phyloP scores from a whole-genome alignment of 2,113 vertebrate species.

The Phaetusa simplex region DNA sequence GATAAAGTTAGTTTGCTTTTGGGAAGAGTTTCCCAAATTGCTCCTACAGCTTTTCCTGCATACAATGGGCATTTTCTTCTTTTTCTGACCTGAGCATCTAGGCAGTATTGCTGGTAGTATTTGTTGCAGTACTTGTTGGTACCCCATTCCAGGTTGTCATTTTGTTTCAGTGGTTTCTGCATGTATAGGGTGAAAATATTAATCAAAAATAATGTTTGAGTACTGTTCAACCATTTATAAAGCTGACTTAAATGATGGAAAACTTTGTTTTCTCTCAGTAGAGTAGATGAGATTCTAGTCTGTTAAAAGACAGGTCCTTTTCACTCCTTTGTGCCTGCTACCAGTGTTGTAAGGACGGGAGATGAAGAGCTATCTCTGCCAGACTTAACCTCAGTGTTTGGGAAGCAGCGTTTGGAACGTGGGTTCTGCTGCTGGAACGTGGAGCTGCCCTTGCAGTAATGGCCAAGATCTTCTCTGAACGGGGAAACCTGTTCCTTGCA shows the following conservation, averaged over 20 bases:
- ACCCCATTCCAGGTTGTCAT: accelerated
- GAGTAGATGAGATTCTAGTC: background rate
- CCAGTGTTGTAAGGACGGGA: background rate
- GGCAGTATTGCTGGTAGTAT: background rate
- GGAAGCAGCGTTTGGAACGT: background rate
- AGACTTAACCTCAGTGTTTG: background rate
- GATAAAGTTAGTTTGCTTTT: background rate
- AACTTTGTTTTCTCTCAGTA: background rate
- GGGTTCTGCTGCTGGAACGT: background rate
- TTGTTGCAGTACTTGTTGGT: background rate
- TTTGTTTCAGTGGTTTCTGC: background rate
- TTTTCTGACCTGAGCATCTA: background rate
- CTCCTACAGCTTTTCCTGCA: background rate
- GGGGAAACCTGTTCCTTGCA: background rate
- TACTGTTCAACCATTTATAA: background rate
- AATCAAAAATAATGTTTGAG: background rate
- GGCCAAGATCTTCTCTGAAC: background rate
- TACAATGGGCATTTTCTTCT: background rate
- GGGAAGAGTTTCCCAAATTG: background rate
- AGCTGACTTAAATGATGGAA: background rate
- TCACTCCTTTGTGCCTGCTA: background rate
- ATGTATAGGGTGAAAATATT: accelerated
- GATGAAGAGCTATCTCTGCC: background rate
- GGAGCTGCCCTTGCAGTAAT: background rate
- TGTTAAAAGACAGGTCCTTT: background rate